phyloP scores from a whole-genome alignment of 2,888 invertebrate genomes.

The Perizoma flavofasciatum region DNA sequence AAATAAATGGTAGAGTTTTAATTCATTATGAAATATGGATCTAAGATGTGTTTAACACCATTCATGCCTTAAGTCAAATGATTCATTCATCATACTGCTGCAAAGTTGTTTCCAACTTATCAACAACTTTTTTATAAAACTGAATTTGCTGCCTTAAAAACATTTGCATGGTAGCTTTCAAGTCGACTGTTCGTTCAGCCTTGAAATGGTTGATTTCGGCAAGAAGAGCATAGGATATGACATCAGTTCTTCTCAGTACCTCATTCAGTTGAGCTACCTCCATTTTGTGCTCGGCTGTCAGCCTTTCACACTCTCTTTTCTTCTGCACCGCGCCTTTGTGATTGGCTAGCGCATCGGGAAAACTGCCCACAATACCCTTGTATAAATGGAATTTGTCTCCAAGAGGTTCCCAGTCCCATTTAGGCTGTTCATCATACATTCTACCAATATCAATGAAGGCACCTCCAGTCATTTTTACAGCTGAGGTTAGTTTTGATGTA shows the following conservation, averaged over 20 bases:
- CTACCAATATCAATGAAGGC: constrained; percentile 95
- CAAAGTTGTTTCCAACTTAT: constrained; percentile 86
- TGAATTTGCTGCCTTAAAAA: constrained; percentile 95
- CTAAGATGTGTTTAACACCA: constrained; percentile 27
- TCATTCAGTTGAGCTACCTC: constrained; percentile 91
- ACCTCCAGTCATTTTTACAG: constrained; percentile 93
- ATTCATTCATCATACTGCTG: constrained; percentile 73
- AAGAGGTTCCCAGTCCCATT: constrained; percentile 94
- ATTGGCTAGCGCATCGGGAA: constrained; percentile 95
- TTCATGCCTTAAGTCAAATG: constrained; percentile 40
- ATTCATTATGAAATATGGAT: too few relatives aligned
- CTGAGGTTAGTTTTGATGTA: constrained; percentile 88
- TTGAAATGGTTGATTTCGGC: constrained; percentile 98
- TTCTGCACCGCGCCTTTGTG: constrained; percentile 96
- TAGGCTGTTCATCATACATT: constrained; percentile 95
- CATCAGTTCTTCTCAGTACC: constrained; percentile 93
- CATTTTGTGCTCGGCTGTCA: constrained; percentile 92
- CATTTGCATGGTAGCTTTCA: constrained; percentile 92
- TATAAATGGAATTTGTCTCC: constrained; percentile 96
- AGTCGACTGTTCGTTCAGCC: constrained; percentile 92
- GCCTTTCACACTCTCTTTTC: constrained; percentile 93
- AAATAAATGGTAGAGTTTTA: too few relatives aligned
- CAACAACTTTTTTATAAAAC: constrained; percentile 94
- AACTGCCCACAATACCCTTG: constrained; percentile 94
- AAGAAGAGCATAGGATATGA: constrained; percentile 95